A percentile compares a stretch with the other conserved stretches of the same genome.
Evolutionary conservation across 2,888 invertebrate genomes (phyloP).

Genomic region (Clepsis dumicolana): DNA sequence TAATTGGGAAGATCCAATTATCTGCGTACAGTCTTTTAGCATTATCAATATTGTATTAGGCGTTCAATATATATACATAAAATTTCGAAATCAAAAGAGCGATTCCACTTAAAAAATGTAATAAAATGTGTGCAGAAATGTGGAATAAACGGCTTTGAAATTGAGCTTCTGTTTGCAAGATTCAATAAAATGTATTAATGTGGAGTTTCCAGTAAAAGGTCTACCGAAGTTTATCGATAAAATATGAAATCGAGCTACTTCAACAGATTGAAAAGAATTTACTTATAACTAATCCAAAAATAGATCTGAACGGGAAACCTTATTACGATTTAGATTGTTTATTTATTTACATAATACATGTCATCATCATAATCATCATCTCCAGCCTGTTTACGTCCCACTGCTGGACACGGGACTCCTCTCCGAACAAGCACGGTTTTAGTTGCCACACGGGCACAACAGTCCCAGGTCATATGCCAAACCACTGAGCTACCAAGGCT

Average conservation of each 20-base stretch:
- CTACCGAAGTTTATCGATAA: background rate
- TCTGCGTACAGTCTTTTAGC: background rate
- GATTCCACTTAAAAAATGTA: conserved; percentile 23
- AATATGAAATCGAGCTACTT: background rate
- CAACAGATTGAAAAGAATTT: background rate
- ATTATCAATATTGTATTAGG: background rate
- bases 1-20: background rate
- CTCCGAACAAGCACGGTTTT: too few relatives aligned
- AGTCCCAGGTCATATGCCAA: too few relatives aligned
- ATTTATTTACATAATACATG: too few relatives aligned
- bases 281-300: too few relatives aligned
- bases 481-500: too few relatives aligned
- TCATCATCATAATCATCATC: too few relatives aligned
- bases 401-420: too few relatives aligned
- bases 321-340: too few relatives aligned
- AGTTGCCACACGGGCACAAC: too few relatives aligned
- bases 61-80: background rate
- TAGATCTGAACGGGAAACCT: too few relatives aligned
- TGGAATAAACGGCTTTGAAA: conserved; percentile 35
- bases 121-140: conserved; percentile 10
- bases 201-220: background rate
- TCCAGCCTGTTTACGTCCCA: too few relatives aligned
- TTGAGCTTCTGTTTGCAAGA: conserved; percentile 22
- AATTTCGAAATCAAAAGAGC: conserved; percentile 6
- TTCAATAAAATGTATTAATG: conserved; percentile 30